A percentile compares a stretch with the other conserved stretches of the same genome.
Conservation (phyloP, 2,888 invertebrate species). For the Agrochola circellaris region DNA sequence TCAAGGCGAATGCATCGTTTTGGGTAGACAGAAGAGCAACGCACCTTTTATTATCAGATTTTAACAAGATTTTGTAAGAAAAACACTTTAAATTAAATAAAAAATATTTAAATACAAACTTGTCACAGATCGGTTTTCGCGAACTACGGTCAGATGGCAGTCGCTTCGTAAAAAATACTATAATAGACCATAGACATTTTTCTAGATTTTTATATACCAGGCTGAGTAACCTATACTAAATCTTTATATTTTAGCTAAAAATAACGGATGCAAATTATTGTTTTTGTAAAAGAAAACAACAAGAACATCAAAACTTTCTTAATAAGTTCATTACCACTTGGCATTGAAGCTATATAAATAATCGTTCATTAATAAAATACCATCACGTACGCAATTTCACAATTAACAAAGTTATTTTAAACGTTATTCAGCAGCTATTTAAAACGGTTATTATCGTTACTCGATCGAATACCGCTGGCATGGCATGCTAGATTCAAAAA, state of each 20-base stretch:
- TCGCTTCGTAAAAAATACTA: background rate
- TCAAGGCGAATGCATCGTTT: constrained; percentile 60
- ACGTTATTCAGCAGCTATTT: constrained; percentile 50
- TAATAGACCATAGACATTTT: background rate
- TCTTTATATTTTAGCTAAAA: background rate
- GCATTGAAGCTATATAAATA: constrained; percentile 15
- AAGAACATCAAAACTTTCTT: background rate
- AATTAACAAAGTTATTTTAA: constrained; percentile 42
- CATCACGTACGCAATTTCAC: constrained; percentile 32
- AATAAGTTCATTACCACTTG: constrained; percentile 9
- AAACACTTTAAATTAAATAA: background rate
- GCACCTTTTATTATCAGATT: constrained; percentile 12
- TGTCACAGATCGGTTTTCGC: background rate
- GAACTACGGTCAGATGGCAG: background rate
- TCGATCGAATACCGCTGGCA: constrained; percentile 62
- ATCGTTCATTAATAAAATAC: constrained; percentile 45
- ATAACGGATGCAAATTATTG: background rate
- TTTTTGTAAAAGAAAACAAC: background rate
- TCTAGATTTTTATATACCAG: background rate
- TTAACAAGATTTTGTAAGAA: constrained; percentile 2
- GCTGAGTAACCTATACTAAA: background rate
- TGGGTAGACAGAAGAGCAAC: constrained; percentile 32
- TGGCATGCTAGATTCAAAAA: constrained; percentile 74
- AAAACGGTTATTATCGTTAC: constrained; percentile 49
- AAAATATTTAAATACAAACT: background rate